phyloP scores from a whole-genome alignment of 1,140 invertebrate species.

The Trichonephila clavata region DNA sequence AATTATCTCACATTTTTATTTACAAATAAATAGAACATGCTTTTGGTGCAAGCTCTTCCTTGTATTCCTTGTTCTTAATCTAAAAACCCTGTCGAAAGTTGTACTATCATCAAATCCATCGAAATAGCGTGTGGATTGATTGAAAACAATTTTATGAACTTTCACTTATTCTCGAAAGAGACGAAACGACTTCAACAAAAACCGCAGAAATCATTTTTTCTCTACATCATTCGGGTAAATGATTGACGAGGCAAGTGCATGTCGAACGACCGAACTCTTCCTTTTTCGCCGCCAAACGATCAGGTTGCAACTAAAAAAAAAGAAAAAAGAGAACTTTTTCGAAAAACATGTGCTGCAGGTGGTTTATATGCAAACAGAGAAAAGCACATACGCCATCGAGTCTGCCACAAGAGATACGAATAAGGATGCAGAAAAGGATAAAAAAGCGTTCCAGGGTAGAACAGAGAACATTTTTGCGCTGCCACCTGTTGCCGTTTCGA shows the following conservation, averaged over 20 bases:
- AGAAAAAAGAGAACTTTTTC: not conserved
- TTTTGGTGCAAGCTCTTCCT: no score
- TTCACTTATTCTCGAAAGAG: no score
- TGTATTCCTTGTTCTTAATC: no score
- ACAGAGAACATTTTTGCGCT: not conserved
- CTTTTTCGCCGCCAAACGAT: conserved; percentile 14
- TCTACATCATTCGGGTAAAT: not conserved
- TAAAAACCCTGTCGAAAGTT: no score
- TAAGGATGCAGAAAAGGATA: not conserved
- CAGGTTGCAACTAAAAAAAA: not conserved
- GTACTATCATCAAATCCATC: no score
- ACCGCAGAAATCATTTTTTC: not conserved
- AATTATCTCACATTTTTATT: no score
- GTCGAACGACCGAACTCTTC: not conserved
- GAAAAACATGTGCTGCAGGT: conserved; percentile 34
- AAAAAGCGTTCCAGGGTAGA: not conserved
- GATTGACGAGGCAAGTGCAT: conserved; percentile 14
- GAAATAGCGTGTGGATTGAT: no score
- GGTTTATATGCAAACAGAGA: conserved; percentile 26
- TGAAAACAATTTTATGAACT: no score
- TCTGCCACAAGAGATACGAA: not conserved
- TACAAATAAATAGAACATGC: no score
- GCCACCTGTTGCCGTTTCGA: not conserved
- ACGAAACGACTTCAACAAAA: no score
- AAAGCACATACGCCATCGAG: not conserved